Conservation (phyloP, 2,888 invertebrate genomes). For the Pandemis corylana region DNA sequence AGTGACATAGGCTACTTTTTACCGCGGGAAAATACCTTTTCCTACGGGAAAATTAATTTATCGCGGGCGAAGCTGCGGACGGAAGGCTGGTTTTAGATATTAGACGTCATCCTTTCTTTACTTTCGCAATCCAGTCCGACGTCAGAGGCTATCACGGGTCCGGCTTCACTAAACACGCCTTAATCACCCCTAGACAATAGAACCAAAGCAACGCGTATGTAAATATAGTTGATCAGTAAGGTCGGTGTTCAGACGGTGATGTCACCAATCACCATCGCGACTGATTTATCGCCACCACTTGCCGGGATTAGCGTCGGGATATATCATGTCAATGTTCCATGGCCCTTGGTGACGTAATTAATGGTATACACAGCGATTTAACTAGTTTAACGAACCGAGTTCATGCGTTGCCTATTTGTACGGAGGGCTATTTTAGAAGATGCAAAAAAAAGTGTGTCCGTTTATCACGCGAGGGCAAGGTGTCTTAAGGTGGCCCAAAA, state of each 20-base stretch:
- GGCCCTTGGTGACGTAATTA: constrained; percentile 34
- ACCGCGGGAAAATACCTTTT: too few species aligned
- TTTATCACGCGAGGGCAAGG: background rate
- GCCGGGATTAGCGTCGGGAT: constrained; percentile 62
- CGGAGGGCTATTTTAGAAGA: constrained; percentile 1
- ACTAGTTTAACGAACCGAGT: constrained; percentile 16
- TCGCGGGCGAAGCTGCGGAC: too few species aligned
- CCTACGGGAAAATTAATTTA: too few species aligned
- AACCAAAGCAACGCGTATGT: constrained; percentile 16
- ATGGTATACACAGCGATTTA: constrained; percentile 18
- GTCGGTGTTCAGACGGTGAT: constrained; percentile 72
- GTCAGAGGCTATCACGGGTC: background rate
- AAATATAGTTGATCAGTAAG: constrained; percentile 66
- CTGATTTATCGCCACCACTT: constrained; percentile 75
- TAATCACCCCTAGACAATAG: constrained; percentile 15
- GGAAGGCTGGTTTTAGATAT: too few species aligned
- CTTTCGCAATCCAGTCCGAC: background rate
- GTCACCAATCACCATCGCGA: constrained; percentile 73
- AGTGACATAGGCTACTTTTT: too few species aligned
- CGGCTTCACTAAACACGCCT: background rate
- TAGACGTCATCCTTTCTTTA: background rate
- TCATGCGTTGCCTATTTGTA: constrained; percentile 6
- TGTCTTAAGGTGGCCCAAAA: background rate
- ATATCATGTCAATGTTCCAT: constrained; percentile 44
- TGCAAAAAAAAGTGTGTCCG: background rate